phyloP scores from a whole-genome alignment of 2,888 invertebrate species.

The Beris morrisii region DNA sequence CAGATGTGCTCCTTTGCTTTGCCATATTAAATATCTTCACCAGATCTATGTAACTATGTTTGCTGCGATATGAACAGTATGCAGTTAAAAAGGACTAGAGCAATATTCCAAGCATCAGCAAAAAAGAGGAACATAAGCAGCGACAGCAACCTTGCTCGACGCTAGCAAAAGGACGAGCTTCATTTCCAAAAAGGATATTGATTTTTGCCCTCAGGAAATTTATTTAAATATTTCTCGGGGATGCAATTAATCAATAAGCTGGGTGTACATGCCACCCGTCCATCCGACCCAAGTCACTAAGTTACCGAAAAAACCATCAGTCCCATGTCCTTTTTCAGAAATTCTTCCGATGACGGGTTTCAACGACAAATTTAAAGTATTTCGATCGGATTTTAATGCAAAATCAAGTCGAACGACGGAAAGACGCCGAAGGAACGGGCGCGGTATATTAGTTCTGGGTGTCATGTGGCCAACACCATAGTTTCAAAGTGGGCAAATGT shows the following conservation, averaged over 20 bases:
- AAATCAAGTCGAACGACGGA: constrained; percentile 1
- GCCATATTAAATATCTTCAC: constrained; percentile 37
- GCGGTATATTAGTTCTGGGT: constrained; percentile 59
- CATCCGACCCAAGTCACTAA: constrained; percentile 6
- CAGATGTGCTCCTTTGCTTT: constrained; percentile 37
- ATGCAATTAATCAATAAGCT: constrained; percentile 39
- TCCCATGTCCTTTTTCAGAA: constrained; percentile 19
- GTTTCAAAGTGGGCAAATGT: neutral
- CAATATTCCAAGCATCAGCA: neutral
- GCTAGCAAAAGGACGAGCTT: constrained; percentile 24
- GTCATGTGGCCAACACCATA: constrained; percentile 54
- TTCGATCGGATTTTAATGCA: constrained; percentile 21
- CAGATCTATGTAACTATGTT: constrained; percentile 21
- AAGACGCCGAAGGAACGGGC: constrained; percentile 10
- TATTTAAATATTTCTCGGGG: constrained; percentile 37
- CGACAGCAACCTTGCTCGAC: neutral
- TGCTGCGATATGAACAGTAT: neutral
- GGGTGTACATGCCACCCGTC: constrained; percentile 57
- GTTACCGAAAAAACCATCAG: constrained; percentile 4
- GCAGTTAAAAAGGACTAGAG: neutral
- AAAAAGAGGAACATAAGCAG: constrained; percentile 19
- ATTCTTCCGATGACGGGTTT: constrained; percentile 5
- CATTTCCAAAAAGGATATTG: constrained; percentile 36
- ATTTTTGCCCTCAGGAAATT: constrained; percentile 35
- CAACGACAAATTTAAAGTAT: constrained; percentile 23